A percentile compares a stretch with the other conserved stretches of the same genome.
phyloP scores from a whole-genome alignment of 2,888 invertebrate genomes.

The Yponomeuta malinellus region DNA sequence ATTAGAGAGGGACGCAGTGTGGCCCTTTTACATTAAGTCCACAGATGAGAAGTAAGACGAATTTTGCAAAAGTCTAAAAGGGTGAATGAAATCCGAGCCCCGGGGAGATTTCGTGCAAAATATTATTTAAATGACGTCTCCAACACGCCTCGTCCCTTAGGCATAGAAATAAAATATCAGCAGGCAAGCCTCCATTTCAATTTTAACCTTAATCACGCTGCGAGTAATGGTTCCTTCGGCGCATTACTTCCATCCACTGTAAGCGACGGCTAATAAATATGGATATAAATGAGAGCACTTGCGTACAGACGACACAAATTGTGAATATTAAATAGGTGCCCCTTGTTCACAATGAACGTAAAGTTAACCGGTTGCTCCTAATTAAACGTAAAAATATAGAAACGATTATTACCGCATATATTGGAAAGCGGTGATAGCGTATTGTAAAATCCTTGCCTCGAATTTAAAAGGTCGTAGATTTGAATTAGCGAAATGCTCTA shows the following conservation, averaged over 20 bases:
- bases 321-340: slow-evolving; percentile 24
- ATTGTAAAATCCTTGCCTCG: too few species aligned
- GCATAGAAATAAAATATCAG: slow-evolving; percentile 44
- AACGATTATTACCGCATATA: too few species aligned
- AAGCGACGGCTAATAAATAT: slow-evolving; percentile 43
- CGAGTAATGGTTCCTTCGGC: slow-evolving; percentile 39
- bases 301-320: slow-evolving; percentile 27
- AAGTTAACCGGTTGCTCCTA: background rate
- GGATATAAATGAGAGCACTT: slow-evolving; percentile 37
- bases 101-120: slow-evolving; percentile 39
- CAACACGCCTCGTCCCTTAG: slow-evolving; percentile 28
- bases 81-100: slow-evolving; percentile 36
- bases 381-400: too few species aligned
- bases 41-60: slow-evolving; percentile 26
- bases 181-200: slow-evolving; percentile 32
- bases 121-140: slow-evolving; percentile 50
- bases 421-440: too few species aligned
- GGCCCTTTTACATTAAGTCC: slow-evolving; percentile 23
- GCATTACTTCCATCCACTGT: slow-evolving; percentile 27
- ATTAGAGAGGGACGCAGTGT: slow-evolving; percentile 24
- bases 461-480: too few species aligned
- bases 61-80: slow-evolving; percentile 25
- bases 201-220: slow-evolving; percentile 39
- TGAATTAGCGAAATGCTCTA: too few species aligned
- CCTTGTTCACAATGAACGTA: background rate